Base-by-base conservation (phyloP, 1,140 invertebrate species). In the Pissodes strobi region DNA sequence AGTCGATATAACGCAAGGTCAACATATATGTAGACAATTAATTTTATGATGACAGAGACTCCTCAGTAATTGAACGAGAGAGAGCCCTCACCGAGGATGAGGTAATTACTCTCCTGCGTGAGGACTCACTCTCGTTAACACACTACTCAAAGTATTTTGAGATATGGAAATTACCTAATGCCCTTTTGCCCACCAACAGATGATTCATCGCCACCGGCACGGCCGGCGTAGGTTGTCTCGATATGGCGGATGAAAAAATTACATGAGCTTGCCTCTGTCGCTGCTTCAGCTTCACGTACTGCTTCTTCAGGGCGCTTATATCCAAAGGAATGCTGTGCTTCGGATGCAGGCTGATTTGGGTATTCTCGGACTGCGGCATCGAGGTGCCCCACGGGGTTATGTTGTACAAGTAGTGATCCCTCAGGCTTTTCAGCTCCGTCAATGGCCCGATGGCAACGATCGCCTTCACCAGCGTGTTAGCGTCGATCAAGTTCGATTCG, bases 251-350 rank as follows among this genome's bases (percentile, higher is more conserved):
- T 77, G 83, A 83, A 65, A 87, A 79, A 69, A 97, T 96, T 41
- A 97, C 90, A 75, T 97, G 94, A 6, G 94, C 94, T 79, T 97
- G 94, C 67, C 90, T 86, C 78, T 97, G 94, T 2, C 94, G 81
- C 76, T 96, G 93, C 43, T 92, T 84, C 5, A 97, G 80, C 61
- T 93, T 90, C 41, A 89, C 87, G 72, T 97, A 97, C 76, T 97
- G 95, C 73, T 95, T 90, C 75, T 94, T 95, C n/a, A 97, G 79
- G 2, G 91, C 86, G 27, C 88, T 90, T 51, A 97, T 94, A 74
- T 97, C 94, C 22, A 96, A 82, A 0, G 90, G 91, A 23, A 96
- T 83, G 58, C 90, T 69, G 43, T 95, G 91, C 69, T 69, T 72
- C 10, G 68, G 72, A 56, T 78, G 74, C 12, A 74, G 12, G 55